These are phyloP conservation scores for Rhegmatorhina hoffmannsi DNA, from an alignment of 2,113 vertebrate genomes.

Conservation along the genomic window DNA sequence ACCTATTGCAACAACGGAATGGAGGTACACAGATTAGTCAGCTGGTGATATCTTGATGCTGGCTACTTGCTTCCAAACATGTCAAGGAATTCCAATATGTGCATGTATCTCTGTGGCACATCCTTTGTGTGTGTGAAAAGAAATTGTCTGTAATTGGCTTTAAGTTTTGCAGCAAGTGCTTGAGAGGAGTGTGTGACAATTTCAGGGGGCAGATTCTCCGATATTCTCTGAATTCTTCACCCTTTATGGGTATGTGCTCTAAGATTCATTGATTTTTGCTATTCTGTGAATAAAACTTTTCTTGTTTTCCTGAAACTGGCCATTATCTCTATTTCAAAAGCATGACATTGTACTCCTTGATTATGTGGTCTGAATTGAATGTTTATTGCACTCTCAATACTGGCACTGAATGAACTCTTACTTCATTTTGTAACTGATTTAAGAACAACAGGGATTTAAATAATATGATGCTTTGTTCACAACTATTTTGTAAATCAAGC, in stretches of 20 bases:
- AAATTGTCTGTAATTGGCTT: neutral
- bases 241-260: neutral
- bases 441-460: neutral
- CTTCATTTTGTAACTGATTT: neutral
- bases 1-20: neutral
- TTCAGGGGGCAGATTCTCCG: neutral
- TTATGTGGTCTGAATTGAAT: neutral
- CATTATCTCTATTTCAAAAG: neutral
- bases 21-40: neutral
- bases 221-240: neutral
- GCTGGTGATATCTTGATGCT: neutral
- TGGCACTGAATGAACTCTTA: neutral
- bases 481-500: neutral
- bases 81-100: neutral
- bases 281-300: neutral
- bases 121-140: neutral
- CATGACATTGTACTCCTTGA: neutral
- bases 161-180: neutral
- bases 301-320: neutral
- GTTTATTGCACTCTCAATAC: neutral
- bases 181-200: neutral
- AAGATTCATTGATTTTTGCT: neutral
- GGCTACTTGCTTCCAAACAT: neutral
- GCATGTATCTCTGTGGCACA: neutral
- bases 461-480: neutral